These are phyloP conservation scores for Ganaspis brasiliensis DNA, from an alignment of 2,888 invertebrate genomes.

Conservation along the genomic window DNA sequence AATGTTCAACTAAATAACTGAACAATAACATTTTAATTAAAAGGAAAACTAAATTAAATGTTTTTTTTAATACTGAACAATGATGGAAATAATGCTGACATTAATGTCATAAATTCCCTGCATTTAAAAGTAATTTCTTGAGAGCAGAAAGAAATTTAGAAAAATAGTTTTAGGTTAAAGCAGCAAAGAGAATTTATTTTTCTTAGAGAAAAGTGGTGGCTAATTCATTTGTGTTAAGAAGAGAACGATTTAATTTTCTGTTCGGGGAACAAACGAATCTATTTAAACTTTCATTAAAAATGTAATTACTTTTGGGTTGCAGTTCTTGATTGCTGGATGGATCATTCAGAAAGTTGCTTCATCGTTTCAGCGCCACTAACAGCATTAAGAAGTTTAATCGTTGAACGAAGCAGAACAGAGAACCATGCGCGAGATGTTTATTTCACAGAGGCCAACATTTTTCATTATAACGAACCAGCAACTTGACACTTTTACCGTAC, in stretches of 20 bases:
- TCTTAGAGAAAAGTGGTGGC: too few relatives aligned
- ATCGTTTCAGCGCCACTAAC: slow-evolving; percentile 43
- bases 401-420: slow-evolving; percentile 44
- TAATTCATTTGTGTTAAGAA: slow-evolving; percentile 13
- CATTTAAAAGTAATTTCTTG: too few relatives aligned
- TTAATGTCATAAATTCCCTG: too few relatives aligned
- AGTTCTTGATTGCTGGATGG: slow-evolving; percentile 58
- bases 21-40: too few relatives aligned
- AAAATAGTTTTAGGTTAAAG: neutral
- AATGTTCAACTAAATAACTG: too few relatives aligned
- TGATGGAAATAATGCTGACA: too few relatives aligned
- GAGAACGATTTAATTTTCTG: slow-evolving; percentile 13
- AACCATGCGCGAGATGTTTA: slow-evolving; percentile 53
- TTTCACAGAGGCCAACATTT: slow-evolving; percentile 48
- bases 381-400: slow-evolving; percentile 52
- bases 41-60: too few relatives aligned
- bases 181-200: neutral
- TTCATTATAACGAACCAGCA: slow-evolving; percentile 46
- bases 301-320: slow-evolving; percentile 52
- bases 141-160: neutral
- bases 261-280: slow-evolving; percentile 11
- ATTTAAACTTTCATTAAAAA: slow-evolving; percentile 44
- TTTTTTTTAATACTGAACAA: too few relatives aligned
- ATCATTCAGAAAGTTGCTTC: slow-evolving; percentile 53
- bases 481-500: slow-evolving; percentile 4